Conservation (phyloP, 2,888 invertebrate species). For the Hybos culiciformis region DNA sequence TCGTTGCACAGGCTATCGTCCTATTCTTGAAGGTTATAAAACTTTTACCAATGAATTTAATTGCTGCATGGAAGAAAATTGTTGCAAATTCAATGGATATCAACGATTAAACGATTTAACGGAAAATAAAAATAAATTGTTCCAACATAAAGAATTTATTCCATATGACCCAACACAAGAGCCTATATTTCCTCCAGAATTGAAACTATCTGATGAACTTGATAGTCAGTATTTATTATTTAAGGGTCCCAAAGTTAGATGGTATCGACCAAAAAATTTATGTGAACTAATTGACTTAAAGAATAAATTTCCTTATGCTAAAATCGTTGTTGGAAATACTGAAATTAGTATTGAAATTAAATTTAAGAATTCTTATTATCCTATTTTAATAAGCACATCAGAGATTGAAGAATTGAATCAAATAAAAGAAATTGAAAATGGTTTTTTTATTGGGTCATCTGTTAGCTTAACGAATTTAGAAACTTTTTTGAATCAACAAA, state of each 20-base stretch:
- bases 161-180: conserved; percentile 67
- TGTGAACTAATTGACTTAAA: conserved; percentile 50
- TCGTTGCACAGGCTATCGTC: conserved; percentile 78
- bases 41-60: conserved; percentile 54
- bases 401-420: conserved; percentile 49
- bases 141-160: conserved; percentile 42
- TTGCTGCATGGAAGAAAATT: conserved; percentile 47
- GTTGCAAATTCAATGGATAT: conserved; percentile 38
- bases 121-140: conserved; percentile 37
- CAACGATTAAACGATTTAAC: conserved; percentile 19
- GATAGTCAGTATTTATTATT: conserved; percentile 46
- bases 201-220: conserved; percentile 43
- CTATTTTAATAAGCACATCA: conserved; percentile 55
- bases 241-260: conserved; percentile 47
- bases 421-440: conserved; percentile 38
- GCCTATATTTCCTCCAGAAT: conserved; percentile 74
- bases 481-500: conserved; percentile 40
- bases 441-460: conserved; percentile 58
- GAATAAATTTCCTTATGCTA: conserved; percentile 44
- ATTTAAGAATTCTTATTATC: conserved; percentile 63
- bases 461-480: conserved; percentile 59
- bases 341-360: conserved; percentile 82
- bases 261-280: conserved; percentile 55
- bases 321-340: conserved; percentile 70
- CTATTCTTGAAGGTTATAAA: conserved; percentile 73